Conservation (phyloP, 2,797 vertebrate genomes). For the Aphelocoma californica region DNA sequence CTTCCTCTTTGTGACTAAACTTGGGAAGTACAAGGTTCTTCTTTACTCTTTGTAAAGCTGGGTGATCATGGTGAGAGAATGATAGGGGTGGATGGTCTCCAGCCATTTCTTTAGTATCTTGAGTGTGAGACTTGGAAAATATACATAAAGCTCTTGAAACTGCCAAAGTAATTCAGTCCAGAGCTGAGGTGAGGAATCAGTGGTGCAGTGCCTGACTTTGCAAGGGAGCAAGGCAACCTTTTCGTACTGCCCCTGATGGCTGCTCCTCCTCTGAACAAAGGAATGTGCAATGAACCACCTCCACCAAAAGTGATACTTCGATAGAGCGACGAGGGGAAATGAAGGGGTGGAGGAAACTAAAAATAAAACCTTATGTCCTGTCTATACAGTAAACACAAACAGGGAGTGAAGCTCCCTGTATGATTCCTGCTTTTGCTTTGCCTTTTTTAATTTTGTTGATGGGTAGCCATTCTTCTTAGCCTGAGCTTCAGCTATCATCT, state of each 20-base stretch:
- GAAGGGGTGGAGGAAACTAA: not conserved
- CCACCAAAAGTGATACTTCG: not conserved
- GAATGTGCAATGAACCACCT: accelerated
- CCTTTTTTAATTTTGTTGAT: not conserved
- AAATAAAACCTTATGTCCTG: not conserved
- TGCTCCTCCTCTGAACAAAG: not conserved
- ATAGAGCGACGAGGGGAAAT: not conserved
- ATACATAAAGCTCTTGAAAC: not conserved
- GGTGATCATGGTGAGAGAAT: not conserved
- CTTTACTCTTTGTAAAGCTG: not conserved
- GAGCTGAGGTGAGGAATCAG: not conserved
- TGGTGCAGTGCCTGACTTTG: not conserved
- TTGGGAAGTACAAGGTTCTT: not conserved
- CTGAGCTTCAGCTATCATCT: not conserved
- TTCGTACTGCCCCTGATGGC: not conserved
- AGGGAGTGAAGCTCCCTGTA: not conserved
- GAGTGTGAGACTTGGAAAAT: not conserved
- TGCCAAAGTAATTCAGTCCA: not conserved
- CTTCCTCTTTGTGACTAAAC: not conserved
- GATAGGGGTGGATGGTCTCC: not conserved
- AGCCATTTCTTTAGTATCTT: not conserved
- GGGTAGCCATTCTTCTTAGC: not conserved
- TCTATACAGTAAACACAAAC: not conserved
- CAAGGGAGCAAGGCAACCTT: not conserved
- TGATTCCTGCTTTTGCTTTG: not conserved